Percentiles rank a stretch among this genome's conserved stretches.
phyloP scores from a whole-genome alignment of 2,888 invertebrate genomes.

The Nycteola revayana region DNA sequence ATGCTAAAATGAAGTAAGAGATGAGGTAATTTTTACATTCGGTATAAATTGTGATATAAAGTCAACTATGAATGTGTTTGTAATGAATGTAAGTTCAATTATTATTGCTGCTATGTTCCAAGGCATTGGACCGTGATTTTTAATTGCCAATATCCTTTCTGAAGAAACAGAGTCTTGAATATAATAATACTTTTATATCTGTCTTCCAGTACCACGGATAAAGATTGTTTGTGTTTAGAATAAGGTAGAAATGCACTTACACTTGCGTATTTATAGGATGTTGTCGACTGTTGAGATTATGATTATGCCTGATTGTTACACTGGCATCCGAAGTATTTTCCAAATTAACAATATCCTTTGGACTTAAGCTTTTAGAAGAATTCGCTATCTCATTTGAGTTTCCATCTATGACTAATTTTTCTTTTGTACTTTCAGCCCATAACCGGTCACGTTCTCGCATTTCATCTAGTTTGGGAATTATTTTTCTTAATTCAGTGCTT shows the following conservation, averaged over 20 bases:
- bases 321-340: constrained; percentile 30
- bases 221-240: too few relatives aligned
- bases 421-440: constrained; percentile 56
- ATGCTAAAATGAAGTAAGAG: background rate
- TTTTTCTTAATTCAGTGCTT: constrained; percentile 72
- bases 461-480: constrained; percentile 75
- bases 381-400: constrained; percentile 66
- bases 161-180: too few relatives aligned
- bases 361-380: constrained; percentile 34
- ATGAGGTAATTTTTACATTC: too few relatives aligned
- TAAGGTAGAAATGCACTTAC: constrained; percentile 41
- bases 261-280: constrained; percentile 32
- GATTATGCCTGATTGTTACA: constrained; percentile 25
- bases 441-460: constrained; percentile 69
- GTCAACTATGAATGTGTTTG: too few relatives aligned
- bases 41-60: too few relatives aligned
- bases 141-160: too few relatives aligned
- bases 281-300: constrained; percentile 26
- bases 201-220: too few relatives aligned
- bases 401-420: constrained; percentile 49
- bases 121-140: too few relatives aligned
- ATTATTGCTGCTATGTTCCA: too few relatives aligned
- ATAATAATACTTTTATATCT: too few relatives aligned
- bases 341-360: constrained; percentile 23
- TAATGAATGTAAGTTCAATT: too few relatives aligned